Evolutionary conservation across 2,797 vertebrate species (phyloP), one percentile per base, ranked within the genome.

Genomic region (Crocodylus rhombifer): DNA sequence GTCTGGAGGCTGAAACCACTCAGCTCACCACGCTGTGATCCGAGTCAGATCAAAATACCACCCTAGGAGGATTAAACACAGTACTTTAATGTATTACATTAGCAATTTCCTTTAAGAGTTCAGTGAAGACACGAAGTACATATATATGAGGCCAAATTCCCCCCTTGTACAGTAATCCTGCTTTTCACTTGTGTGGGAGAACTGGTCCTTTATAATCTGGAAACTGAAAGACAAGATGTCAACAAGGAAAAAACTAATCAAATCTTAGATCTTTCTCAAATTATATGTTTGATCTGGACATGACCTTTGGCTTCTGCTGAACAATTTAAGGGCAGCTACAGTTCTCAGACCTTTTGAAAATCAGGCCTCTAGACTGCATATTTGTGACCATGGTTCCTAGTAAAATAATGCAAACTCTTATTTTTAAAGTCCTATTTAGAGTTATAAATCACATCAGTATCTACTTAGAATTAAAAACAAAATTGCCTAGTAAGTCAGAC

Each of bases 241-340:
- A 14, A 67, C 80, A n/a, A 17, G 1, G 67, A 30, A 28, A 64
- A 84, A 77, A 18, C 55, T 21, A 71, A 11, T 14, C 14, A 1
- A 7, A 3, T 42, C 67, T 42, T 71, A 69, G 20, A 13, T 62
- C n/a, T 51, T 57, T 74, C 62, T 15, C 2, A 21, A 60, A 56
- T 2, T 7, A 8, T 51, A 10, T 25, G 12, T 42, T 81, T 42
- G 25, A 3, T n/a, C 14, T 76, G 26, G 62, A 17, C 0, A 4
- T 21, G 65, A 82, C 78, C 81, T 76, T 82, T 73, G 12, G 12
- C 80, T 88, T 14, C 55, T 65, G 30, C 64, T n/a, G 82, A 58
- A 88, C 42, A 92, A 88, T 81, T 63, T 77, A 81, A 85, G 93
- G 71, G 62, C 79, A 55, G 89, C 85, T 75, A 80, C 23, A 30